Percentiles rank a stretch among this genome's conserved stretches.
phyloP scores from a whole-genome alignment of 2,113 vertebrate species.

The Osmerus eperlanus region DNA sequence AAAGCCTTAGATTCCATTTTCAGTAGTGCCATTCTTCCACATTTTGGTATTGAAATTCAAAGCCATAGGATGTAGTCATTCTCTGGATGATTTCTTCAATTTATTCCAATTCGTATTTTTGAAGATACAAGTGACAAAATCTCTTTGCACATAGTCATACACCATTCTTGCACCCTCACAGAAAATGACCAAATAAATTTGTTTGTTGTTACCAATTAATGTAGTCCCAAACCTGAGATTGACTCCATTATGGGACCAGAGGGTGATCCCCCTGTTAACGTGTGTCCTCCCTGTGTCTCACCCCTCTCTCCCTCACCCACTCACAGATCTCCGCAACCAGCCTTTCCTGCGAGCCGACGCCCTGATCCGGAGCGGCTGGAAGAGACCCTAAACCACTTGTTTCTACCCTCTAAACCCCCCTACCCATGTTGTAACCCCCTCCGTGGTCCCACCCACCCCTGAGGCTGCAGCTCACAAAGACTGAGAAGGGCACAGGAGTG shows the following conservation, averaged over 20 bases:
- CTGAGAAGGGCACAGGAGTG: slow-evolving; percentile 58
- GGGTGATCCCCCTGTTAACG: slow-evolving; percentile 52
- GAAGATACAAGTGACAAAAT: too few species aligned
- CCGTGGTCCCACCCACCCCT: slow-evolving; percentile 50
- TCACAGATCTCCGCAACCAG: slow-evolving; percentile 82
- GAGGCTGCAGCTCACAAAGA: slow-evolving; percentile 66
- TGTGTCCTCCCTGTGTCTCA: slow-evolving; percentile 53
- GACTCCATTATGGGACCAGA: background rate
- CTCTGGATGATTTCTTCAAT: slow-evolving; percentile 4
- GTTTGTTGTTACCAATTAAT: too few species aligned
- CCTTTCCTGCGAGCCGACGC: slow-evolving; percentile 80
- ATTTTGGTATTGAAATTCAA: slow-evolving; percentile 40
- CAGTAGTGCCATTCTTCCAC: background rate
- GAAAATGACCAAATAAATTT: too few species aligned
- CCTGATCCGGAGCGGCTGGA: slow-evolving; percentile 78
- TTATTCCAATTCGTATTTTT: background rate
- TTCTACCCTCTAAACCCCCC: slow-evolving; percentile 45
- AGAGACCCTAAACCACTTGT: slow-evolving; percentile 73
- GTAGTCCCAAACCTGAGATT: slow-evolving; percentile 1
- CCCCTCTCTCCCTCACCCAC: slow-evolving; percentile 58
- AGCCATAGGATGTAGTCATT: slow-evolving; percentile 42
- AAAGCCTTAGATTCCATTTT: slow-evolving; percentile 52
- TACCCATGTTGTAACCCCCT: slow-evolving; percentile 40
- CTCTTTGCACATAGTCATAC: too few species aligned
- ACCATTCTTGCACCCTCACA: too few species aligned